Evolutionary conservation across 2,888 invertebrate genomes (phyloP).

Genomic region (Stenoptilia bipunctidactyla): DNA sequence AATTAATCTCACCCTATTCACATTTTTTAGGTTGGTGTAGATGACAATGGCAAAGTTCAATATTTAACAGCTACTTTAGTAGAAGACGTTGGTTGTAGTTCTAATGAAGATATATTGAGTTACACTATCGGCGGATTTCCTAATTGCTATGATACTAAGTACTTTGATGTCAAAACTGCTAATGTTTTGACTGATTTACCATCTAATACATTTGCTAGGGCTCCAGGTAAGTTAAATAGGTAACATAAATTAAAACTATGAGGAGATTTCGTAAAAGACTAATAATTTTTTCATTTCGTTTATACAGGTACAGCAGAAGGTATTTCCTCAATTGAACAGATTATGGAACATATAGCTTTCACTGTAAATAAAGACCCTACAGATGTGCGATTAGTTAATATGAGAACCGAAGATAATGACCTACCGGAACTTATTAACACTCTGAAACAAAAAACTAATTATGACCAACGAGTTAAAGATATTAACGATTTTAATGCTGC

Average conservation of each 20-base stretch:
- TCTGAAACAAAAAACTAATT: constrained; percentile 64
- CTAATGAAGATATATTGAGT: constrained; percentile 57
- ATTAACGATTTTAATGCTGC: constrained; percentile 70
- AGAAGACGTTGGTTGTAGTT: constrained; percentile 58
- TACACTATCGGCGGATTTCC: constrained; percentile 39
- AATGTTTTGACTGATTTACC: constrained; percentile 75
- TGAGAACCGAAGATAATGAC: constrained; percentile 50
- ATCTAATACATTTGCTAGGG: constrained; percentile 76
- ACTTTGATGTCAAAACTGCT: constrained; percentile 58
- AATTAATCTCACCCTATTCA: no score
- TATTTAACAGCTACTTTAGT: constrained; percentile 66
- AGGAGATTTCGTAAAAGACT: no score
- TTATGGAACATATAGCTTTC: constrained; percentile 78
- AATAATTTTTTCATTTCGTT: no score
- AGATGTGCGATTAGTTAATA: constrained; percentile 70
- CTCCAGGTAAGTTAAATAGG: constrained; percentile 66
- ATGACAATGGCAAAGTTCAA: constrained; percentile 75
- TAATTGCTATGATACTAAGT: constrained; percentile 68
- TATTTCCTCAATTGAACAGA: constrained; percentile 70
- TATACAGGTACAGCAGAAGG: constrained; percentile 69
- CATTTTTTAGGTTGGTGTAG: constrained; percentile 69
- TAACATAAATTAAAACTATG: not conserved
- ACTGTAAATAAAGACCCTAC: constrained; percentile 69
- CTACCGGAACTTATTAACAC: constrained; percentile 66
- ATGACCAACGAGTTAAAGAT: constrained; percentile 55